Percentiles rank a stretch among this genome's conserved stretches.
Evolutionary conservation across 2,888 invertebrate species (phyloP).

Genomic region (Podotricha telesiphe): DNA sequence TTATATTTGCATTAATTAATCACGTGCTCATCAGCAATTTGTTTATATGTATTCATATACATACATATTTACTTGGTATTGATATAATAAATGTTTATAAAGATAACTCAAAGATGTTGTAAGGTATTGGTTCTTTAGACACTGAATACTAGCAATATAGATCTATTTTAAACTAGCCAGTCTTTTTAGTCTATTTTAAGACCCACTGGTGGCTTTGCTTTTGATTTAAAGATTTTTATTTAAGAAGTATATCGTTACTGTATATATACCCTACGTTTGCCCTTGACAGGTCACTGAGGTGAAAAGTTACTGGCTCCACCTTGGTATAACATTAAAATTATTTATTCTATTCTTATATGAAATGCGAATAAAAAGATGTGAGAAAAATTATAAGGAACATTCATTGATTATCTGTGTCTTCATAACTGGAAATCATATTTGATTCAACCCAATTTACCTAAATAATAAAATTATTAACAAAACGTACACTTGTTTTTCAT

Average conservation of each 20-base stretch:
- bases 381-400: not conserved
- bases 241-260: not conserved
- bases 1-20: conserved; percentile 8
- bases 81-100: not conserved
- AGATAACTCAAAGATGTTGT: not conserved
- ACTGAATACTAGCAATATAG: too few species aligned
- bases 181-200: too few species aligned
- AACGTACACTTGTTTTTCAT: not conserved
- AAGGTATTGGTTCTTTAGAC: too few species aligned
- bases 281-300: conserved; percentile 14
- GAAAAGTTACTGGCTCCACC: conserved; percentile 4
- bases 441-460: too few species aligned
- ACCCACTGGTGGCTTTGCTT: too few species aligned
- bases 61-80: not conserved
- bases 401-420: too few species aligned
- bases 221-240: not conserved
- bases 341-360: not conserved
- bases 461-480: too few species aligned
- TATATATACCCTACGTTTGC: conserved; percentile 7
- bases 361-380: not conserved
- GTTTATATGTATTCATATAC: not conserved
- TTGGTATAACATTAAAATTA: not conserved
- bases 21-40: conserved; percentile 9
- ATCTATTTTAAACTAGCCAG: too few species aligned
- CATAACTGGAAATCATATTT: too few species aligned